A percentile compares a stretch with the other conserved stretches of the same genome.
Conservation (phyloP, 1,140 invertebrate genomes). For the Hylaeus volcanicus region DNA sequence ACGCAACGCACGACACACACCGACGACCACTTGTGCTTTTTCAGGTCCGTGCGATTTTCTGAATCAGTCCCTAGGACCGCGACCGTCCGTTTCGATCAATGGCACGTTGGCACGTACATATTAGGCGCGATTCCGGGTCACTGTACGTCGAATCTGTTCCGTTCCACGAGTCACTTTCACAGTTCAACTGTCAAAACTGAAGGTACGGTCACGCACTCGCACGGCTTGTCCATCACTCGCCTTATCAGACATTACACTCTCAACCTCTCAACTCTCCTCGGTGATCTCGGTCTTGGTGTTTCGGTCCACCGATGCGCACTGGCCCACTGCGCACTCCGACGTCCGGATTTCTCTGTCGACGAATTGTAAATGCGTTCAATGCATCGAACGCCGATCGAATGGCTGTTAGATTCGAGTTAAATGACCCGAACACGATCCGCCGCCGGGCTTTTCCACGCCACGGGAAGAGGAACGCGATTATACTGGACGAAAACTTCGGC, state of each 20-base stretch:
- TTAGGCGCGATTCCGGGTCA: not conserved
- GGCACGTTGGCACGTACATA: constrained; percentile 23
- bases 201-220: constrained; percentile 59
- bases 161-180: not conserved
- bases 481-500: constrained; percentile 12
- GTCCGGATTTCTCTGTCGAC: constrained; percentile 8
- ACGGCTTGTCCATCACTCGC: constrained; percentile 67
- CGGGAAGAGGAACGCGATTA: constrained; percentile 5
- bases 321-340: constrained; percentile 33
- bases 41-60: constrained; percentile 35
- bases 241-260: constrained; percentile 72
- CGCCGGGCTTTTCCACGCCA: constrained; percentile 1
- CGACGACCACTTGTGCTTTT: constrained; percentile 43
- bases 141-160: not conserved
- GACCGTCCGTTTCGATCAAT: not conserved
- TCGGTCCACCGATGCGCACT: constrained; percentile 38
- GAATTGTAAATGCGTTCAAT: constrained; percentile 3
- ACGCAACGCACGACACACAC: constrained; percentile 39
- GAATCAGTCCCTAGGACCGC: constrained; percentile 24
- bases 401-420: constrained; percentile 3
- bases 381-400: constrained; percentile 1
- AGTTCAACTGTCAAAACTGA: constrained; percentile 61
- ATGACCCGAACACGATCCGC: not conserved
- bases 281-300: constrained; percentile 28
- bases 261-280: constrained; percentile 48